Conservation (phyloP, 2,113 vertebrate species). For the Peromyscus californicus region DNA sequence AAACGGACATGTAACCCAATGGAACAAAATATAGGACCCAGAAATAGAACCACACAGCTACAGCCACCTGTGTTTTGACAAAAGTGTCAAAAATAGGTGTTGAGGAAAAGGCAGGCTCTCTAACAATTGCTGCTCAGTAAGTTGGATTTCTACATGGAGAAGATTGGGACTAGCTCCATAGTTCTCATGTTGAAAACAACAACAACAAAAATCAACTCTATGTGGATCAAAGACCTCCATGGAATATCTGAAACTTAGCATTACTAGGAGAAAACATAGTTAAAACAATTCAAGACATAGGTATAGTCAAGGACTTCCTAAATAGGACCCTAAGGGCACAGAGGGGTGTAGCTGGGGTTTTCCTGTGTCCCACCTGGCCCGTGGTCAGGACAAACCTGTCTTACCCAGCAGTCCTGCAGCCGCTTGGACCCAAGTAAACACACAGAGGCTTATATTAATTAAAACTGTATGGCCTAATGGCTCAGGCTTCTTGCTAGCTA, state of each 20-base stretch:
- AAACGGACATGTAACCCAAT: not conserved
- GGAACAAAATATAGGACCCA: not conserved
- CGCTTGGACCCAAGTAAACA: too few relatives aligned
- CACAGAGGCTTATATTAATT: too few relatives aligned
- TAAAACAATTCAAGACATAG: not conserved
- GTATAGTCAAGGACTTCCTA: not conserved
- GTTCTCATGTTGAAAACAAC: not conserved
- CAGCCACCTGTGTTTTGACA: not conserved
- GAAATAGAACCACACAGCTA: not conserved
- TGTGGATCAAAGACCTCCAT: not conserved
- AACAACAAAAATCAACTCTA: not conserved
- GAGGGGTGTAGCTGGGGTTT: too few relatives aligned
- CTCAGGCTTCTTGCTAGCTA: too few relatives aligned
- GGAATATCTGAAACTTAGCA: not conserved
- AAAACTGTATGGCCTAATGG: too few relatives aligned
- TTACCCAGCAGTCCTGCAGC: too few relatives aligned
- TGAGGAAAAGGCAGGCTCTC: not conserved
- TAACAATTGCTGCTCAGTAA: not conserved
- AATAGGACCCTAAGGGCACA: not conserved
- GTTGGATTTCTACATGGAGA: not conserved
- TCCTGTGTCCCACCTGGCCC: too few relatives aligned
- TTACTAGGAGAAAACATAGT: not conserved
- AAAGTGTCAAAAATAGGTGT: not conserved
- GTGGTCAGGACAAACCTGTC: too few relatives aligned
- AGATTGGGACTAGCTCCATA: not conserved